phyloP scores from a whole-genome alignment of 1,140 invertebrate species.

The Schlechtendalia chinensis region DNA sequence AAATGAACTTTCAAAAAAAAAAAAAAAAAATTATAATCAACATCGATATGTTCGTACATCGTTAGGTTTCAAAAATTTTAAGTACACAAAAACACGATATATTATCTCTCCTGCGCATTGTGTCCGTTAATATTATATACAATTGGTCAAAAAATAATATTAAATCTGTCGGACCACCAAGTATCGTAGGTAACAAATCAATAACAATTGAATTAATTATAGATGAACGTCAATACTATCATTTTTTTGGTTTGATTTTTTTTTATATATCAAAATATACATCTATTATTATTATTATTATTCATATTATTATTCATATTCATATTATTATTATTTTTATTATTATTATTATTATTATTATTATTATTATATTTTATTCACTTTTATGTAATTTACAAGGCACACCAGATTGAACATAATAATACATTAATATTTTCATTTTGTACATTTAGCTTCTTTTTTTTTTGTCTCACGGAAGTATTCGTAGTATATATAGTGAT shows the following conservation, averaged over 20 bases:
- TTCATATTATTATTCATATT: too few relatives aligned
- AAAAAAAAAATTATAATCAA: slow-evolving; percentile 24
- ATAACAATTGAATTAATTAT: slow-evolving; percentile 45
- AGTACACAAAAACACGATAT: slow-evolving; percentile 34
- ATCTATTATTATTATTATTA: slow-evolving; percentile 37
- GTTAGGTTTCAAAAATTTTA: slow-evolving; percentile 38
- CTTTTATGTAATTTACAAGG: slow-evolving; percentile 48
- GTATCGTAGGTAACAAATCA: slow-evolving; percentile 35
- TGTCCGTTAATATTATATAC: slow-evolving; percentile 16
- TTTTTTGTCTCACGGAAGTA: slow-evolving; percentile 3
- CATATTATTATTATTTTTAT: too few relatives aligned
- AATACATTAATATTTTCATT: slow-evolving; percentile 24
- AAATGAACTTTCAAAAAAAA: slow-evolving; percentile 16
- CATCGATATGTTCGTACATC: slow-evolving; percentile 45
- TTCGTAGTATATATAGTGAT: slow-evolving; percentile 23
- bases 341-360: slow-evolving; percentile 42
- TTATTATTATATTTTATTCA: slow-evolving; percentile 36
- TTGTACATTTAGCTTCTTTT: slow-evolving; percentile 35
- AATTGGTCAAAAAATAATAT: slow-evolving; percentile 43
- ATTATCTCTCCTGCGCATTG: slow-evolving; percentile 19
- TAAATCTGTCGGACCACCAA: slow-evolving; percentile 16
- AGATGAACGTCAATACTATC: slow-evolving; percentile 44
- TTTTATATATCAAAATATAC: slow-evolving; percentile 48
- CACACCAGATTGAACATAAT: slow-evolving; percentile 50
- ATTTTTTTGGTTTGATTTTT: slow-evolving; percentile 21